A percentile compares a stretch with the other conserved stretches of the same genome.
These are phyloP conservation scores for Catagonus wagneri DNA, from an alignment of 2,113 vertebrate genomes.

Conservation along the genomic window DNA sequence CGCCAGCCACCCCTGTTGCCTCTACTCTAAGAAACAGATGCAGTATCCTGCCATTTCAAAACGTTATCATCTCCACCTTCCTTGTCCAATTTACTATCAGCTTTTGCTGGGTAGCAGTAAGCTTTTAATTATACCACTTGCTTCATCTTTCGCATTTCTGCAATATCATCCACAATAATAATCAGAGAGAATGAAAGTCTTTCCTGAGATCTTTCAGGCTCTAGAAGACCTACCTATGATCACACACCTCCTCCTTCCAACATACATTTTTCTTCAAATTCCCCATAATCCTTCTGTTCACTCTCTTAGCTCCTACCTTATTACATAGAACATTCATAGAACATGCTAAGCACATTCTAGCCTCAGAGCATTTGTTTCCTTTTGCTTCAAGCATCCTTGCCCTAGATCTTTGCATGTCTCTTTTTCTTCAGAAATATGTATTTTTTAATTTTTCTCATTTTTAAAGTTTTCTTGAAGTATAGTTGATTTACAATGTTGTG, in stretches of 20 bases:
- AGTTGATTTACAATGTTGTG: no score
- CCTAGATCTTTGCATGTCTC: neutral
- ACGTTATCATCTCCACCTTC: no score
- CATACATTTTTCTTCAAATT: neutral
- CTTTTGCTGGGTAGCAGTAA: neutral
- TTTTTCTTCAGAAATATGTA: neutral
- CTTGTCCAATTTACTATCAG: neutral
- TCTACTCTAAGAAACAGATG: neutral
- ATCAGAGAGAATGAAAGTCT: neutral
- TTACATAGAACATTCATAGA: neutral
- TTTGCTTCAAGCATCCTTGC: neutral
- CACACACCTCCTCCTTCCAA: neutral
- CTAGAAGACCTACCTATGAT: accelerated
- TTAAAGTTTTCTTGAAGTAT: no score
- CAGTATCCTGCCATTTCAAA: no score
- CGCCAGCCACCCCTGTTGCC: no score
- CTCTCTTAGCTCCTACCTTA: neutral
- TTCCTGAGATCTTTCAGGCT: neutral
- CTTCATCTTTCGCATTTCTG: neutral
- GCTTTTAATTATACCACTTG: neutral
- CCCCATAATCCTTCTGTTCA: neutral
- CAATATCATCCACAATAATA: no score
- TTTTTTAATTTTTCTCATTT: no score
- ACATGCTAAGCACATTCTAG: neutral
- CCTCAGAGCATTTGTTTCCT: neutral